A percentile compares a stretch with the other conserved stretches of the same genome.
phyloP scores from a whole-genome alignment of 2,888 invertebrate species.

The Drosophila vallismaia region DNA sequence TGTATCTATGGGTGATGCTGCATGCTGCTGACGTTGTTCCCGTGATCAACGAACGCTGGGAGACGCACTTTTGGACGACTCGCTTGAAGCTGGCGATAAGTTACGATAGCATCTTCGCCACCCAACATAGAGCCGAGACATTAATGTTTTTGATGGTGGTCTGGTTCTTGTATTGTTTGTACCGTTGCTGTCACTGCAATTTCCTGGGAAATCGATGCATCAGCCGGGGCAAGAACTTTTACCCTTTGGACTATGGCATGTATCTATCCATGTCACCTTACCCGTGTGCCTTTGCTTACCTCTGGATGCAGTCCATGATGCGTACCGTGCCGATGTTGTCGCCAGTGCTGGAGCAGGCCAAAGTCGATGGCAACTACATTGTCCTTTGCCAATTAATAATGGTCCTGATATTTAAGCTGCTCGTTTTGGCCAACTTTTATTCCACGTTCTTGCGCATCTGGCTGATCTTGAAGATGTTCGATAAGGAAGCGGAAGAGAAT shows the following conservation, averaged over 20 bases:
- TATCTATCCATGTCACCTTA: neutral
- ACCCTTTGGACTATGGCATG: neutral
- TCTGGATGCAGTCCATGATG: neutral
- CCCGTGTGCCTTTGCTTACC: neutral
- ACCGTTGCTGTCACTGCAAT: neutral
- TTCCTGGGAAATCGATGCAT: neutral
- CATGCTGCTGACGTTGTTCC: conserved; percentile 30
- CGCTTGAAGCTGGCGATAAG: neutral
- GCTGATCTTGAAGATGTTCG: neutral
- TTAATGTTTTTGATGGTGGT: neutral
- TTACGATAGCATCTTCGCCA: neutral
- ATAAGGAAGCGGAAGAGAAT: neutral
- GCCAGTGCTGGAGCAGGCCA: neutral
- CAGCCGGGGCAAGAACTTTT: neutral
- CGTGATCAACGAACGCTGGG: neutral
- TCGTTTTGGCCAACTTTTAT: conserved; percentile 23
- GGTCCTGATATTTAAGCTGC: conserved; percentile 28
- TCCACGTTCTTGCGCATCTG: neutral
- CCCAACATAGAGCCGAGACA: neutral
- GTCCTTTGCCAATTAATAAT: conserved; percentile 1
- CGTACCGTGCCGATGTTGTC: neutral
- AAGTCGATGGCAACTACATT: neutral
- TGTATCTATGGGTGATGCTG: conserved; percentile 35
- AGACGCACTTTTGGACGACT: neutral
- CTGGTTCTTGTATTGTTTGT: neutral